These are phyloP conservation scores for Aleiodes testaceus DNA, from an alignment of 2,888 invertebrate genomes.

Conservation along the genomic window DNA sequence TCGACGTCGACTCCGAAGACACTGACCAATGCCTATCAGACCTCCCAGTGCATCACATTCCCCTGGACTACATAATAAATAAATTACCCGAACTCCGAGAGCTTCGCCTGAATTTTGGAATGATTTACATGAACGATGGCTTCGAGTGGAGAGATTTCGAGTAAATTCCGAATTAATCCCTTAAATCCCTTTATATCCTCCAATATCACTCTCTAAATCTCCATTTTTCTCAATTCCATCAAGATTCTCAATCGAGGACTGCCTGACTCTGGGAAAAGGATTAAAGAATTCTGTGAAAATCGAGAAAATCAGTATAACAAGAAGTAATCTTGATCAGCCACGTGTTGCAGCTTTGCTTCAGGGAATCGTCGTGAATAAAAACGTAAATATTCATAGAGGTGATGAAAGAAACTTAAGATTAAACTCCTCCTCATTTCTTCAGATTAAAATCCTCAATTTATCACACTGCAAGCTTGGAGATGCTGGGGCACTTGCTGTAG, in stretches of 20 bases:
- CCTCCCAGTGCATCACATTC: conserved; percentile 76
- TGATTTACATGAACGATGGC: conserved; percentile 74
- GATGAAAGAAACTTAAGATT: background rate
- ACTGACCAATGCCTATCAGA: conserved; percentile 59
- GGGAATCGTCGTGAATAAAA: conserved; percentile 74
- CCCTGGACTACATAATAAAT: conserved; percentile 75
- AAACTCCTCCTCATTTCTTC: conserved; percentile 40
- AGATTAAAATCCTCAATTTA: conserved; percentile 78
- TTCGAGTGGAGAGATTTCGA: conserved; percentile 78
- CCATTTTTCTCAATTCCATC: background rate
- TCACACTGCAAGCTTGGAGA: conserved; percentile 80
- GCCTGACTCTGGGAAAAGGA: conserved; percentile 76
- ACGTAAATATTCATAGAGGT: conserved; percentile 50
- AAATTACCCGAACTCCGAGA: conserved; percentile 76
- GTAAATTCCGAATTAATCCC: conserved; percentile 54
- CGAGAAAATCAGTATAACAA: conserved; percentile 76
- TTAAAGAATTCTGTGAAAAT: conserved; percentile 74
- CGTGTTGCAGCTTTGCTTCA: conserved; percentile 77
- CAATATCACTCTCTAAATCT: background rate
- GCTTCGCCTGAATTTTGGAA: conserved; percentile 72
- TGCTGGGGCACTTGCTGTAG: conserved; percentile 78
- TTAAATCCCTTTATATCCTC: background rate
- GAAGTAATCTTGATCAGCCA: conserved; percentile 77
- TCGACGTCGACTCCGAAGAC: conserved; percentile 71
- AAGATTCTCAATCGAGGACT: conserved; percentile 76